Percentiles rank a stretch among this genome's conserved stretches.
These are phyloP conservation scores for Chromis chromis DNA, from an alignment of 2,797 vertebrate genomes.

Conservation along the genomic window DNA sequence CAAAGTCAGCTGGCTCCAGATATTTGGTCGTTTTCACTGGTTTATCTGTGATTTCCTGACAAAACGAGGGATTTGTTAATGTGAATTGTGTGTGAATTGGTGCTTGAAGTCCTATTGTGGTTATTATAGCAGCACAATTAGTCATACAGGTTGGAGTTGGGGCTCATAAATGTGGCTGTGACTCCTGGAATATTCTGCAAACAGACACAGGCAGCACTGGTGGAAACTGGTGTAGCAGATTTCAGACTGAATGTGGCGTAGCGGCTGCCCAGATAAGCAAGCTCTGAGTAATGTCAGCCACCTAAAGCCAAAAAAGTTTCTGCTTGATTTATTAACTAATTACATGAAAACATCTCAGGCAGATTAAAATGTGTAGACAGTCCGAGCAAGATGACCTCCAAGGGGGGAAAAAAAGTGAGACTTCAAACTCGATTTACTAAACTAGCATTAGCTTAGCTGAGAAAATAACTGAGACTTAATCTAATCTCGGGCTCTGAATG, in stretches of 20 bases:
- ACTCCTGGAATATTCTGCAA: not conserved
- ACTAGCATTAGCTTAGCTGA: slow-evolving; percentile 17
- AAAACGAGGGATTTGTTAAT: not conserved
- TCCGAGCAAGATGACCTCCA: not conserved
- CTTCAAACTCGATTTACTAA: slow-evolving; percentile 14
- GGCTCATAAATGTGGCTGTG: slow-evolving; percentile 1
- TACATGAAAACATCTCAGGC: slow-evolving; percentile 15
- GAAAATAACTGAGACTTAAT: slow-evolving; percentile 2
- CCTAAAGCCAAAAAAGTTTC: slow-evolving; percentile 7
- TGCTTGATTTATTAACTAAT: slow-evolving; percentile 36
- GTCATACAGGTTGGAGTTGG: not conserved
- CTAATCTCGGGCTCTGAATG: not conserved
- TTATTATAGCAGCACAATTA: not conserved
- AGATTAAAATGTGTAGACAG: not conserved
- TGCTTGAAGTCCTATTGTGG: slow-evolving; percentile 6
- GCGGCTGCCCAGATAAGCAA: not conserved
- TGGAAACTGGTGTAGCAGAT: too few relatives aligned
- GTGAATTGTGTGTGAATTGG: not conserved
- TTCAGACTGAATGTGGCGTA: not conserved
- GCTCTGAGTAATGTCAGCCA: not conserved
- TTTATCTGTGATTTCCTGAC: slow-evolving; percentile 18
- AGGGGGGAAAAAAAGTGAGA: slow-evolving; percentile 19
- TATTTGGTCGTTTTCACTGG: slow-evolving; percentile 18
- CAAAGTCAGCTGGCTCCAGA: slow-evolving; percentile 48
- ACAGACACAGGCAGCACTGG: not conserved